These are phyloP conservation scores for Tupaia tana DNA, from an alignment of 2,113 vertebrate species.

Conservation along the genomic window DNA sequence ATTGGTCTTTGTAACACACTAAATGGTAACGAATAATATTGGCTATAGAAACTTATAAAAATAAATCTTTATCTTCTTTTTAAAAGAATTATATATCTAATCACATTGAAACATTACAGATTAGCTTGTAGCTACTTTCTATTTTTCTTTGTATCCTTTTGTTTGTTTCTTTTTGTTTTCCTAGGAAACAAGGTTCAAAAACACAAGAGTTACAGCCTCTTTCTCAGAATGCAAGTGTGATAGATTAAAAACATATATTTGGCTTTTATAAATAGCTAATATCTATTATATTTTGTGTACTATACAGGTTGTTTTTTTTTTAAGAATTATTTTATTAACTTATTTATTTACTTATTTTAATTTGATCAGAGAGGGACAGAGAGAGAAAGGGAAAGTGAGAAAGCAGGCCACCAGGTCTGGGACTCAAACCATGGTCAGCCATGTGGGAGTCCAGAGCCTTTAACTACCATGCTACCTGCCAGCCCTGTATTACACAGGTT, in stretches of 20 bases:
- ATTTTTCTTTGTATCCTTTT: not conserved
- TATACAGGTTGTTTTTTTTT: not conserved
- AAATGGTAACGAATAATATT: not conserved
- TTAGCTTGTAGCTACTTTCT: not conserved
- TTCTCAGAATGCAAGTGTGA: constrained; percentile 18
- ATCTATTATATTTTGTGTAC: constrained; percentile 1
- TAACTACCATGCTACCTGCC: no score
- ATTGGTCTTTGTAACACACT: not conserved
- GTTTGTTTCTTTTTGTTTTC: constrained; percentile 19
- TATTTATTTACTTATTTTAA: no score
- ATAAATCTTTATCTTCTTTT: not conserved
- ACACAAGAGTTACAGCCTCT: not conserved
- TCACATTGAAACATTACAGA: not conserved
- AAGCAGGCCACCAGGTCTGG: no score
- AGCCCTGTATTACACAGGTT: not conserved
- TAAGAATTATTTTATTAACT: no score
- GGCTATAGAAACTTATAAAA: not conserved
- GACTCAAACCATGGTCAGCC: no score
- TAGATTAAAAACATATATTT: constrained; percentile 29
- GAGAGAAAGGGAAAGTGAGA: no score
- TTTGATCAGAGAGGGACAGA: no score
- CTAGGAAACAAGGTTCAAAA: constrained; percentile 10
- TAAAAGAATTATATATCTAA: not conserved
- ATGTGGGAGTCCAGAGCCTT: no score
- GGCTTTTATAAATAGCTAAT: constrained; percentile 34